phyloP scores from a whole-genome alignment of 2,797 vertebrate species.

The Pterois miles region DNA sequence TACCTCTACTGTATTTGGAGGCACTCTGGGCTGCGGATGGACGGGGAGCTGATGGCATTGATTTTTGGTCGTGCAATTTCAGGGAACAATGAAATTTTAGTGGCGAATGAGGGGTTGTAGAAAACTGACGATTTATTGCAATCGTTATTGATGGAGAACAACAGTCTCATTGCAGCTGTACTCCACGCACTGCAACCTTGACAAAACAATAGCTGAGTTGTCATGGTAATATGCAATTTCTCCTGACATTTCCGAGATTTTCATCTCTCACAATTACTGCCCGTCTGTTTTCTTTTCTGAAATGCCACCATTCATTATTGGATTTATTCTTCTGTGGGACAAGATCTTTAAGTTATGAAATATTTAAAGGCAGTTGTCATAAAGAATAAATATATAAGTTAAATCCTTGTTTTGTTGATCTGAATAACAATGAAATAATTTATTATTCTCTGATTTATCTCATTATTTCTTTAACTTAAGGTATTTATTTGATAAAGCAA shows the following conservation, averaged over 20 bases:
- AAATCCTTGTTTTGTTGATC: background rate
- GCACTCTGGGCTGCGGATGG: constrained; percentile 56
- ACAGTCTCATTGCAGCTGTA: constrained; percentile 18
- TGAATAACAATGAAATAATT: background rate
- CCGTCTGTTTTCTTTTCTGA: constrained; percentile 30
- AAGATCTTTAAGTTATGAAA: constrained; percentile 6
- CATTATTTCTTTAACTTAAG: background rate
- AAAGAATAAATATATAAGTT: background rate
- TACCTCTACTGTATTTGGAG: constrained; percentile 73
- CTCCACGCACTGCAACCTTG: constrained; percentile 44
- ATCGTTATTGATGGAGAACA: constrained; percentile 37
- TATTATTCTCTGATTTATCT: background rate
- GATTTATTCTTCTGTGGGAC: constrained; percentile 15
- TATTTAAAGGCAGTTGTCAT: background rate
- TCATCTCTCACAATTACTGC: constrained; percentile 56
- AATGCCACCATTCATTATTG: constrained; percentile 51
- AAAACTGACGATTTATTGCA: constrained; percentile 48
- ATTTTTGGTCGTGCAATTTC: constrained; percentile 57
- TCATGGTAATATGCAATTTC: constrained; percentile 69
- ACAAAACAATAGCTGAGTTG: constrained; percentile 65
- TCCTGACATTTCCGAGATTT: constrained; percentile 67
- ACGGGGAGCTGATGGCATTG: constrained; percentile 43
- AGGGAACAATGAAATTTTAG: constrained; percentile 55
- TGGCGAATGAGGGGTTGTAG: constrained; percentile 16
- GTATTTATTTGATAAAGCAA: background rate